A percentile compares a stretch with the other conserved stretches of the same genome.
These are phyloP conservation scores for Eretmodus cyanostictus DNA, from an alignment of 2,113 vertebrate species.

Conservation along the genomic window DNA sequence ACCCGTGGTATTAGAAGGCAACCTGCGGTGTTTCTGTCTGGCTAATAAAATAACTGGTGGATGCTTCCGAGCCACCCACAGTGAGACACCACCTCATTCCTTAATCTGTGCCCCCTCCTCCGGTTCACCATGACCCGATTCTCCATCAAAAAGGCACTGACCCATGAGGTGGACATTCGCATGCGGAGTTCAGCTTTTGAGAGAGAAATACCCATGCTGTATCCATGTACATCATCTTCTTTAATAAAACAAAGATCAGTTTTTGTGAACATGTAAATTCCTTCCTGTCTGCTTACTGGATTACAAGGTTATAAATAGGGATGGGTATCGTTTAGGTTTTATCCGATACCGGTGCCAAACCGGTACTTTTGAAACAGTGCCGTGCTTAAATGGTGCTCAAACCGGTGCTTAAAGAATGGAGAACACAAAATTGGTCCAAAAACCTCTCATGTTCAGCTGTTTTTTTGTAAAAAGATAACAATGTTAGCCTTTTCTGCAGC, in stretches of 20 bases:
- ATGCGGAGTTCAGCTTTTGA: not conserved
- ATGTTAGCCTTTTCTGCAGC: too few relatives aligned
- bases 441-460: too few relatives aligned
- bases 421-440: too few relatives aligned
- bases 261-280: not conserved
- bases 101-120: constrained; percentile 15
- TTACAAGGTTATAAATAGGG: not conserved
- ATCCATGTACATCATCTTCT: not conserved
- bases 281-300: not conserved
- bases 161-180: not conserved
- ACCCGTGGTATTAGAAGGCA: constrained; percentile 20
- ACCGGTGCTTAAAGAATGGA: too few relatives aligned
- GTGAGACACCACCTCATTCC: constrained; percentile 10
- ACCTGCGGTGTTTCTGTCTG: constrained; percentile 36
- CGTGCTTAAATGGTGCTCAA: too few relatives aligned
- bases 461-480: too few relatives aligned
- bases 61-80: constrained; percentile 15
- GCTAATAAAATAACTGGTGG: constrained; percentile 50
- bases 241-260: not conserved
- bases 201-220: not conserved
- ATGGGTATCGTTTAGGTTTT: too few relatives aligned
- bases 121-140: not conserved
- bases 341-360: too few relatives aligned
- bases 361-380: too few relatives aligned
- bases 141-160: constrained; percentile 35